Conservation (phyloP, 2,113 vertebrate species). For the Psophia crepitans region DNA sequence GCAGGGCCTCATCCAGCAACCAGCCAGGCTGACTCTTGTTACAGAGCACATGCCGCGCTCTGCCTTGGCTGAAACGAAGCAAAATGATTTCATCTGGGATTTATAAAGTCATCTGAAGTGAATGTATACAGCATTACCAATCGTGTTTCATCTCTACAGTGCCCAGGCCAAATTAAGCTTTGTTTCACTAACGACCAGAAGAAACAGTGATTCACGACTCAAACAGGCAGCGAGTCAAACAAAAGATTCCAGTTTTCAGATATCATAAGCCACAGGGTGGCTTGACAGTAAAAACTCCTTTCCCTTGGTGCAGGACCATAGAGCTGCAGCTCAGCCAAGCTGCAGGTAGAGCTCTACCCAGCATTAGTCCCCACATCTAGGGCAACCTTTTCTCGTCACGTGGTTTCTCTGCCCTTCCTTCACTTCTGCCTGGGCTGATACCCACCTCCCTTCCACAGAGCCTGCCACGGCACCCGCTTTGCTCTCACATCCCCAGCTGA, state of each 20-base stretch:
- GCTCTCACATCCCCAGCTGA: background rate
- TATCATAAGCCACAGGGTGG: background rate
- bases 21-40: background rate
- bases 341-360: background rate
- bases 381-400: accelerated
- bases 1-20: background rate
- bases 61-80: background rate
- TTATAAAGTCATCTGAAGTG: constrained; percentile 58
- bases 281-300: background rate
- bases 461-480: background rate
- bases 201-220: constrained; percentile 34
- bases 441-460: background rate
- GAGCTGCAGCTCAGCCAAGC: background rate
- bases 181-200: constrained; percentile 52
- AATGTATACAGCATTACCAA: constrained; percentile 49
- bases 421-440: background rate
- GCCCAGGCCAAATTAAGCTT: constrained; percentile 48
- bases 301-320: background rate
- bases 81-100: constrained; percentile 49
- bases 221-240: constrained; percentile 5
- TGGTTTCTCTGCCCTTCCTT: background rate
- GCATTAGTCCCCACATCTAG: background rate
- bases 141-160: constrained; percentile 5
- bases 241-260: constrained; percentile 10
- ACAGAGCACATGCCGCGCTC: background rate